phyloP scores from a whole-genome alignment of 2,888 invertebrate species.

The Kuschelorhynchus macadamiae region DNA sequence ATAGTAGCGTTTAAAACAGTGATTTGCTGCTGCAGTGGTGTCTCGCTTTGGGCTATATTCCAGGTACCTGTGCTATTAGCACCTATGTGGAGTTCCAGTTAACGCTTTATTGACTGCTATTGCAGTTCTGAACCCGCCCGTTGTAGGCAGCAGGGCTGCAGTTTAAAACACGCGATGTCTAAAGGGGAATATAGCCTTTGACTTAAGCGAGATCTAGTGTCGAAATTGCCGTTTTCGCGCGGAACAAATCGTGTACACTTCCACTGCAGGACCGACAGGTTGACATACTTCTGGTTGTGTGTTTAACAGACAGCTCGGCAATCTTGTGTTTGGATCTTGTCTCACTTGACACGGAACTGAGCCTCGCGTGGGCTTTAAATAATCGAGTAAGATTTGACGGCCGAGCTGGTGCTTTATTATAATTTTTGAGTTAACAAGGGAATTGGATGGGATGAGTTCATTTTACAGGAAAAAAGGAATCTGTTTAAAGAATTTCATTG shows the following conservation, averaged over 20 bases:
- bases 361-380: conserved; percentile 13
- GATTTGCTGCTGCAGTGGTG: conserved; percentile 62
- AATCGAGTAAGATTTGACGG: conserved; percentile 9
- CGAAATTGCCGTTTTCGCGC: not conserved
- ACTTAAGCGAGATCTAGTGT: not conserved
- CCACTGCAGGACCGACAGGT: conserved; percentile 65
- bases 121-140: too few relatives aligned
- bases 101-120: too few relatives aligned
- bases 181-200: too few relatives aligned
- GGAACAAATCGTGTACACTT: conserved; percentile 36
- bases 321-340: conserved; percentile 14
- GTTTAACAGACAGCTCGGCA: conserved; percentile 32
- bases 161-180: too few relatives aligned
- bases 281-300: conserved; percentile 58
- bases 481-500: too few relatives aligned
- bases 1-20: conserved; percentile 59
- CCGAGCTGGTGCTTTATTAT: conserved; percentile 39
- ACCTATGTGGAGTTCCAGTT: conserved; percentile 15
- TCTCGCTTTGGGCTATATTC: too few relatives aligned
- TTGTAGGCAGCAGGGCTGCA: too few relatives aligned
- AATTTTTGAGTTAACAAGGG: conserved; percentile 6
- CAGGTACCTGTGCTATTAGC: too few relatives aligned
- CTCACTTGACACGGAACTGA: conserved; percentile 1
- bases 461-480: not conserved
- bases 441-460: not conserved